These are phyloP conservation scores for Sebastes nivosus DNA, from an alignment of 2,797 vertebrate genomes.

Conservation along the genomic window DNA sequence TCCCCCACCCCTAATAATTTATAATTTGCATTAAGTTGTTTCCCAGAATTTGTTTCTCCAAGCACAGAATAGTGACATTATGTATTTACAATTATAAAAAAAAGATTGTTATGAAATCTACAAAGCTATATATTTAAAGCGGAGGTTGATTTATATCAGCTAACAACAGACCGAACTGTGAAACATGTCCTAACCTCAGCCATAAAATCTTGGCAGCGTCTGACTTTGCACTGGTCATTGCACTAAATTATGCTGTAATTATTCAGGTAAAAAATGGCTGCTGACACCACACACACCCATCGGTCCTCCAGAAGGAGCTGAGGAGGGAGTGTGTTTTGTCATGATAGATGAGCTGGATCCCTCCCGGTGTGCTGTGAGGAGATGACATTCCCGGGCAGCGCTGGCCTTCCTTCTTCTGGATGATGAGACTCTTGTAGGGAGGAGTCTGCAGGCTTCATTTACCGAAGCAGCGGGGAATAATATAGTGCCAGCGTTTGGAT, in stretches of 20 bases:
- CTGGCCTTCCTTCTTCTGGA: conserved; percentile 54
- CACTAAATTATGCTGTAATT: conserved; percentile 78
- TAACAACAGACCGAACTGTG: conserved; percentile 6
- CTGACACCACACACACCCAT: conserved; percentile 49
- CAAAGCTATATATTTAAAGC: conserved; percentile 20
- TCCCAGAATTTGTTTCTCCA: neutral
- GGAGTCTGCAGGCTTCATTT: conserved; percentile 72
- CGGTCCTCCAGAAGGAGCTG: conserved; percentile 29
- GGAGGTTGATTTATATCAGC: conserved; percentile 33
- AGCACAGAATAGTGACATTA: neutral
- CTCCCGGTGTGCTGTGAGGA: conserved; percentile 41
- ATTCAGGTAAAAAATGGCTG: conserved; percentile 69
- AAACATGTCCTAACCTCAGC: conserved; percentile 13
- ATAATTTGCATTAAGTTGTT: neutral
- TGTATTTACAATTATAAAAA: neutral
- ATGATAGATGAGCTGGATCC: conserved; percentile 68
- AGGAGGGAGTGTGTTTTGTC: conserved; percentile 43
- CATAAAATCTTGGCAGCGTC: conserved; percentile 54
- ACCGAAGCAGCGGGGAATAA: conserved; percentile 72
- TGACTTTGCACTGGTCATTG: conserved; percentile 40
- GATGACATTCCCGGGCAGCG: conserved; percentile 64
- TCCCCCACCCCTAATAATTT: no score
- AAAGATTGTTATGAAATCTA: neutral
- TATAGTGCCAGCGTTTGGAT: conserved; percentile 74
- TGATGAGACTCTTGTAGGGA: conserved; percentile 67